phyloP scores from a whole-genome alignment of 2,113 vertebrate species.

The Cinclus mexicanus region DNA sequence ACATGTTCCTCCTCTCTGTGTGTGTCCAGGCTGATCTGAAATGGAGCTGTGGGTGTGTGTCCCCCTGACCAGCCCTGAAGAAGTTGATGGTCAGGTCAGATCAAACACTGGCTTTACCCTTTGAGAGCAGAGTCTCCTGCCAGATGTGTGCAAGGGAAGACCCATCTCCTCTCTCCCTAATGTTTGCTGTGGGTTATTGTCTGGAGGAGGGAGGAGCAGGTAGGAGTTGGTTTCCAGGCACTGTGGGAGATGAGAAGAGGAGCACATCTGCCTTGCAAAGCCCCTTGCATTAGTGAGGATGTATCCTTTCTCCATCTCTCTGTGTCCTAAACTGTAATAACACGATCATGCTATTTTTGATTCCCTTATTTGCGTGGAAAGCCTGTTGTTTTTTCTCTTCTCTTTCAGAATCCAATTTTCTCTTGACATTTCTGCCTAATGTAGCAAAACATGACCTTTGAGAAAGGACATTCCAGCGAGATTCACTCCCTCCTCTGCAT shows the following conservation, averaged over 20 bases:
- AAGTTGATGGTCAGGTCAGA: neutral
- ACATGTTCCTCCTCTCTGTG: neutral
- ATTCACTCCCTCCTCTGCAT: constrained; percentile 67
- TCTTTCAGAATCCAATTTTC: constrained; percentile 87
- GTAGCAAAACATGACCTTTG: constrained; percentile 90
- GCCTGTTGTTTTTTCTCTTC: constrained; percentile 79
- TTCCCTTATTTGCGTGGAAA: constrained; percentile 85
- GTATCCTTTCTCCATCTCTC: constrained; percentile 14
- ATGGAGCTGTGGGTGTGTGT: accelerated
- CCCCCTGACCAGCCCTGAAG: neutral
- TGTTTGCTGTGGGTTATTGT: neutral
- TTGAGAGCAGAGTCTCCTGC: neutral
- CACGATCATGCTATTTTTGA: constrained; percentile 75
- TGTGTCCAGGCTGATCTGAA: neutral
- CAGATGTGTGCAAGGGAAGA: neutral
- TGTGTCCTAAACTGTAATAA: constrained; percentile 63
- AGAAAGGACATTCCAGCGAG: constrained; percentile 77
- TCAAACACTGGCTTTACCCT: neutral
- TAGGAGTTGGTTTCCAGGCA: neutral
- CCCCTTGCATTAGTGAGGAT: constrained; percentile 18
- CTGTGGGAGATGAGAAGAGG: neutral
- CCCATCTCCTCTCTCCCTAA: neutral
- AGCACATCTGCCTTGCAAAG: constrained; percentile 45
- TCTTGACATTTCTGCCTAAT: constrained; percentile 89
- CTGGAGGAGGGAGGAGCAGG: neutral